Evolutionary conservation across 2,113 vertebrate species (phyloP), one percentile per base, ranked within the genome.

Genomic region (Siphamia tubifer): DNA sequence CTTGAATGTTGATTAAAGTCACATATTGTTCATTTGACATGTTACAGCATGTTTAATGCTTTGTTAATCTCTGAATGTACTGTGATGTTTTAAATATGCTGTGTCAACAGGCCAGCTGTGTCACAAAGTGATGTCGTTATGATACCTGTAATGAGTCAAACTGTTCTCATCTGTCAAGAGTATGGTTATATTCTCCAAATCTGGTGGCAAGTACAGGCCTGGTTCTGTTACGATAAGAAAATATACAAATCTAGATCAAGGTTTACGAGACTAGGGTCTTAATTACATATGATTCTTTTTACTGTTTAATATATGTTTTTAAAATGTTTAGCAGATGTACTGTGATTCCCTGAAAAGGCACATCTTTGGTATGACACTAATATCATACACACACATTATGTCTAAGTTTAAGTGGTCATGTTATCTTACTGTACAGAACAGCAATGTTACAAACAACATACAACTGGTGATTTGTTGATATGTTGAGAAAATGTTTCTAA

Each of bases 21-120:
- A 68, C 32, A 63, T 40, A 42, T 28, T 55, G 53, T 62, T 16
- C 7, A 13, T 74, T 62, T 60, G 28, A 65, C 56, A 64, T 55
- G 45, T 63, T 25, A 17, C 16, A 70, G 69, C 60, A 81, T 81
- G 68, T 65, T 48, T 48, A 48, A 28, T 48, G 20, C 31, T 63
- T 68, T 68, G 47, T 60, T 65, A 6, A 49, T 63, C 35, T 57
- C 43, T 78, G 55, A 73, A 70, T 87, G 76, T 72, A 49, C 30
- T 23, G 13, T 53, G 24, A 57, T 74, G 53, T 58, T 74, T 39
- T 36, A 48, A 35, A 8, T 67, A 16, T 60, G 30, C 25, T 64
- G 27, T n/a, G 1, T 53, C 10, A 49, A 48, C 25, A 60, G 32
- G 13, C 17, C 40, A 31, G 28, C 4, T 28, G 16, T 45, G 48